Evolutionary conservation across 2,113 vertebrate species (phyloP).

Genomic region (Struthio camelus): DNA sequence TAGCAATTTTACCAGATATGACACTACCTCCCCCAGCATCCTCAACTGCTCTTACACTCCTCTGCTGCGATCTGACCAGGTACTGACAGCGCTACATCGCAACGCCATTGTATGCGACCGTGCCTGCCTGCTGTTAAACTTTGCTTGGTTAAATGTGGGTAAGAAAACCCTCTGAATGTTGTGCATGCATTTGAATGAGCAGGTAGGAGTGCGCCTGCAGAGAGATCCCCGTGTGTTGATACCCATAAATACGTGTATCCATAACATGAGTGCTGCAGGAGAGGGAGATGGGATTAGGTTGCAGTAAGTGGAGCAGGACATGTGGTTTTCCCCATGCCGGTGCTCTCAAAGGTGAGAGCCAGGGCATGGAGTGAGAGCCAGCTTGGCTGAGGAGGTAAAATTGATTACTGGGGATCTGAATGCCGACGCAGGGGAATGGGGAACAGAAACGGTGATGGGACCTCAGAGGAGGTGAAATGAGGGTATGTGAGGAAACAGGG

Average conservation of each 20-base stretch:
- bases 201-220: background rate
- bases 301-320: background rate
- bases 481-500: background rate
- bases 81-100: accelerated
- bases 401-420: background rate
- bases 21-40: background rate
- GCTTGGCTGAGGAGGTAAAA: background rate
- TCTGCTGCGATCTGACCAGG: background rate
- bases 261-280: accelerated
- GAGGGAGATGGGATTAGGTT: background rate
- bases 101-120: accelerated
- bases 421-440: accelerated
- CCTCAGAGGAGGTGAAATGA: background rate
- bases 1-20: background rate
- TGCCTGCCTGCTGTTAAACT: background rate
- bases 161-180: background rate
- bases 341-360: background rate
- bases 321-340: accelerated
- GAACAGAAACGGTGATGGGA: background rate
- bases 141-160: accelerated
- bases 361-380: accelerated
- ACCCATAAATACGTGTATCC: accelerated
- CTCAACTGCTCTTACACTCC: background rate
- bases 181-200: background rate
- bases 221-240: background rate